Evolutionary conservation across 2,888 invertebrate genomes (phyloP), one percentile per base, ranked within the genome.

Genomic region (Philopedon plagiatum): DNA sequence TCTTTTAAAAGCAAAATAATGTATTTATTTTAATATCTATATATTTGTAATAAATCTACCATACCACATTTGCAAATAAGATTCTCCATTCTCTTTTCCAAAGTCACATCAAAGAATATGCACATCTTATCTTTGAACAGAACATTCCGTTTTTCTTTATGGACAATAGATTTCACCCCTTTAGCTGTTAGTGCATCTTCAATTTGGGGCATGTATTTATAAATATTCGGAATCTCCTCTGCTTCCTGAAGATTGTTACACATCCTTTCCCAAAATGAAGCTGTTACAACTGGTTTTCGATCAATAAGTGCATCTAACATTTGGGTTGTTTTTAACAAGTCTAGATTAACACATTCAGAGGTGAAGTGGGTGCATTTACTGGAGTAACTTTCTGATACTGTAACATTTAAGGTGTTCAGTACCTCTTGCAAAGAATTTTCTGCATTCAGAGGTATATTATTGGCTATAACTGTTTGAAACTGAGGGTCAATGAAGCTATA

Each of bases 31-130:
- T 2, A 8, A 8, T 11, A 37, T 37, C 11, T 37, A 37, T 37
- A 5, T 19, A 44, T 44, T 19, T 46, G 9, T 19, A 15, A 46
- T 15, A 19, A 1, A 13, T 4, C 44, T 7, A 57, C 37, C 58
- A 15, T 66, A 60, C 67, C 60, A 64, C 69, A 70, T 37, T 63
- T 70, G 5, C 5, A 4, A 37, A 70, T 57, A 13, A 70, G 5
- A n/a, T 23, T 0, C 5, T 15, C 5, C 18, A 57, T 0, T 15
- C 26, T 23, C 0, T 41, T n/a, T 23, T 34, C n/a, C 15, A 5
- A 13, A 39, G n/a, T 4, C 5, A 7, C 15, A 5, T 39, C 39
- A 39, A 58, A 71, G 29, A 64, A 64, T 19, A 71, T 51, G 21
- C 34, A 57, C 3, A 71, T 1, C 2, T n/a, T 41, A 51, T 71